A percentile compares a stretch with the other conserved stretches of the same genome.
These are phyloP conservation scores for Epirrita christyi DNA, from an alignment of 2,888 invertebrate genomes.

Conservation along the genomic window DNA sequence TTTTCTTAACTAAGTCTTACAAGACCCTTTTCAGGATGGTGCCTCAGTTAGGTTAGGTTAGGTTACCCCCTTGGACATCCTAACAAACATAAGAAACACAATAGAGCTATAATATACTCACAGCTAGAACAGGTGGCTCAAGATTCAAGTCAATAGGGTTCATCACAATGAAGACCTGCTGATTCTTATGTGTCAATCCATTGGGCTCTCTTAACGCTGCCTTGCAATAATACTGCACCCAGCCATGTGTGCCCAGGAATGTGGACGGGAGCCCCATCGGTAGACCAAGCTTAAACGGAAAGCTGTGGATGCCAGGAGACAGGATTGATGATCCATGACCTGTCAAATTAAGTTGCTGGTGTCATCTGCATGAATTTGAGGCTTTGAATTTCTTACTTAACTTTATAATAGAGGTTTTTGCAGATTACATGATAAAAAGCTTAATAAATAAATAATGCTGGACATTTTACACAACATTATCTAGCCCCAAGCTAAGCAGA, in stretches of 20 bases:
- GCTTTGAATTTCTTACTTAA: not conserved
- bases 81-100: too few species aligned
- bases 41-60: too few species aligned
- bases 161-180: constrained; percentile 98
- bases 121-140: constrained; percentile 94
- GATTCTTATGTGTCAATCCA: constrained; percentile 96
- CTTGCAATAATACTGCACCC: constrained; percentile 98
- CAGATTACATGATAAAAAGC: too few species aligned
- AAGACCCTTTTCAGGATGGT: too few species aligned
- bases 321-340: constrained; percentile 93
- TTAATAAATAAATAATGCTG: too few species aligned
- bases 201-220: constrained; percentile 94
- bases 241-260: constrained; percentile 96
- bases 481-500: too few species aligned
- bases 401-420: too few species aligned
- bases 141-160: constrained; percentile 96
- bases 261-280: constrained; percentile 96
- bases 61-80: too few species aligned
- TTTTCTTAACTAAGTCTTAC: too few species aligned
- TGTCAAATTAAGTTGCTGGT: constrained; percentile 46
- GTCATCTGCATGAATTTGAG: not conserved
- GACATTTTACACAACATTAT: too few species aligned
- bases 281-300: constrained; percentile 96
- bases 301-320: constrained; percentile 97
- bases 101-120: constrained; percentile 77